Evolutionary conservation across 2,797 vertebrate species (phyloP).

Genomic region (Poecilia wingei): DNA sequence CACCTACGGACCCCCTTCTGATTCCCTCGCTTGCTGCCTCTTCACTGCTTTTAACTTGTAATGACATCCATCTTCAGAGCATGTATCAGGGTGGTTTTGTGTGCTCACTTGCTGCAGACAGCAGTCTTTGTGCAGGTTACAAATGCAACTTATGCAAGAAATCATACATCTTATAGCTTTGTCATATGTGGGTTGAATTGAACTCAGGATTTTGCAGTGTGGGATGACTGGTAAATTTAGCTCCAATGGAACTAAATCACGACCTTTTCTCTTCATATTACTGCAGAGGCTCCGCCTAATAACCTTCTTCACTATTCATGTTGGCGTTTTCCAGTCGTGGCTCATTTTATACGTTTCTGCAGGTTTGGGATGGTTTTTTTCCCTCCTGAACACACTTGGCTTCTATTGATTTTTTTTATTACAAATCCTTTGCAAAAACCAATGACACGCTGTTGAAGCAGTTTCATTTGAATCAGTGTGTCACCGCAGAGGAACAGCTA

Average conservation of each 20-base stretch:
- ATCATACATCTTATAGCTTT: conserved; percentile 23
- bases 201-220: conserved; percentile 4
- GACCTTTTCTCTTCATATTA: neutral
- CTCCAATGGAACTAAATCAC: neutral
- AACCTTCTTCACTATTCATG: neutral
- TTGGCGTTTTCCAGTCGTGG: neutral
- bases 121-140: conserved; percentile 39
- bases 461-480: neutral
- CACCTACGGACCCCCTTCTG: conserved; percentile 21
- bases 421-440: neutral
- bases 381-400: neutral
- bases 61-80: conserved; percentile 11
- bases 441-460: neutral
- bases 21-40: conserved; percentile 18
- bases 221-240: conserved; percentile 13
- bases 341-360: neutral
- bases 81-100: conserved; percentile 20
- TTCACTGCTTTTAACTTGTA: conserved; percentile 22
- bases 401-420: neutral
- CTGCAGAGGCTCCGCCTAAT: neutral
- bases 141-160: conserved; percentile 52
- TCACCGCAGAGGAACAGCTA: neutral
- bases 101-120: conserved; percentile 31
- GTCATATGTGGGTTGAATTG: conserved; percentile 42
- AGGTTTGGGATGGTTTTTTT: neutral